Evolutionary conservation across 2,797 vertebrate species (phyloP).

Genomic region (Decapterus maruadsi): DNA sequence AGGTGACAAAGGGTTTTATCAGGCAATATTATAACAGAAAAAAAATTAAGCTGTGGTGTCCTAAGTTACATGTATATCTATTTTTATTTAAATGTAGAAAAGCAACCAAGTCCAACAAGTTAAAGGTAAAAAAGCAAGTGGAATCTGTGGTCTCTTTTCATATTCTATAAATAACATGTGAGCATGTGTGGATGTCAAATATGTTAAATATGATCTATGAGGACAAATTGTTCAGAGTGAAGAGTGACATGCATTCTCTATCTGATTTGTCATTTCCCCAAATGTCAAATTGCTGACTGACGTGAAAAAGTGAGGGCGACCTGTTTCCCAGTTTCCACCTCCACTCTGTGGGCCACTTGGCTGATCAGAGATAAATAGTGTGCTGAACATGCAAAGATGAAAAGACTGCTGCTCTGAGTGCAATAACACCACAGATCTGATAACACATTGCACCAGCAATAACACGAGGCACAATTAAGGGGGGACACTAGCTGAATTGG

Average conservation of each 20-base stretch:
- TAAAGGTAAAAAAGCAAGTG: background rate
- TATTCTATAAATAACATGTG: background rate
- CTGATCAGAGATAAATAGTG: constrained; percentile 53
- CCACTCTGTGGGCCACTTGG: constrained; percentile 27
- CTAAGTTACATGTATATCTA: background rate
- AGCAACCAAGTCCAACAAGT: background rate
- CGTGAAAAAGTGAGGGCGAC: constrained; percentile 32
- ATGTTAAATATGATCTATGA: background rate
- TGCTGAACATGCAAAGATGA: constrained; percentile 36
- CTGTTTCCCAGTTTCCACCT: constrained; percentile 53
- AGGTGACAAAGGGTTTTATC: background rate
- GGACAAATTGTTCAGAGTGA: background rate
- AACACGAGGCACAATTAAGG: background rate
- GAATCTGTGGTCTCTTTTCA: background rate
- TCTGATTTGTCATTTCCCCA: constrained; percentile 72
- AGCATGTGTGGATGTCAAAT: background rate
- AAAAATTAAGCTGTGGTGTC: background rate
- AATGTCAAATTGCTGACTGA: constrained; percentile 35
- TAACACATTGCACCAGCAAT: background rate
- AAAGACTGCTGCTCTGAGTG: constrained; percentile 1
- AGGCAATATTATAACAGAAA: background rate
- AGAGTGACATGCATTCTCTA: constrained; percentile 29
- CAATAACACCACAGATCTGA: constrained; percentile 10
- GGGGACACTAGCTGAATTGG: too few relatives aligned
- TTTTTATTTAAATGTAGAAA: background rate